Base-by-base conservation (phyloP, 1,140 invertebrate species). In the Nasonia vitripennis region DNA sequence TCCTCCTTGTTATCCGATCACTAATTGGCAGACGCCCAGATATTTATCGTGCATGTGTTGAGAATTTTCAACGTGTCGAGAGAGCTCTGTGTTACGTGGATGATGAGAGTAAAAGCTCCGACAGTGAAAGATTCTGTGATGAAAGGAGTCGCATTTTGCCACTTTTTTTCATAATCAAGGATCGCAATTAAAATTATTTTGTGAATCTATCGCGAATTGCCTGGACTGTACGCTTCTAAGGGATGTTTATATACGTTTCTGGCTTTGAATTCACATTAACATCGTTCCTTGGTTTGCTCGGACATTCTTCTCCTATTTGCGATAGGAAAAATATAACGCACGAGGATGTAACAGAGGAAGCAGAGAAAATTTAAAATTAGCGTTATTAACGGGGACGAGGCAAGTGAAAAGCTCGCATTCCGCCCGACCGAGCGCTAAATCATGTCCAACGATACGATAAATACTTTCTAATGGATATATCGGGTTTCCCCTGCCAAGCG, bases 401-500 rank as follows among this genome's bases (percentile, higher is more conserved):
- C 31, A 31, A 45, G 74, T 31, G 34, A 17, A 83, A 83, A 68
- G 34, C 17, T 11, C 9, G 41, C 62, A 74, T 70, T 80, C 17
- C 62, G 81, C 48, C 34, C 1, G 31, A 51, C 41, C 31, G 70
- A n/a, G 83, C 62, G 55, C 20, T 84, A 79, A 84, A 84, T 84
- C 78, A 84, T 78, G 83, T 74, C 68, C 75, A 70, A 34, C 83
- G 77, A 84, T 79, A 79, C 77, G 77, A 79, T 84, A 84, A 84
- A 84, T 80, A 80, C 83, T 73, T 84, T 84, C 83, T 73, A 84
- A 84, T 84, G 83, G 77, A 84, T 80, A 80, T 84, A 80, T 84
- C 77, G 77, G 77, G 23, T 78, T 83, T 77, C 17, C 45, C 74
- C 17, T 17, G 68, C 48, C 75, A 27, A 84, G 75, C 75, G 75